Evolutionary conservation across 1,140 invertebrate species (phyloP).

Genomic region (Heliconius nattereri): DNA sequence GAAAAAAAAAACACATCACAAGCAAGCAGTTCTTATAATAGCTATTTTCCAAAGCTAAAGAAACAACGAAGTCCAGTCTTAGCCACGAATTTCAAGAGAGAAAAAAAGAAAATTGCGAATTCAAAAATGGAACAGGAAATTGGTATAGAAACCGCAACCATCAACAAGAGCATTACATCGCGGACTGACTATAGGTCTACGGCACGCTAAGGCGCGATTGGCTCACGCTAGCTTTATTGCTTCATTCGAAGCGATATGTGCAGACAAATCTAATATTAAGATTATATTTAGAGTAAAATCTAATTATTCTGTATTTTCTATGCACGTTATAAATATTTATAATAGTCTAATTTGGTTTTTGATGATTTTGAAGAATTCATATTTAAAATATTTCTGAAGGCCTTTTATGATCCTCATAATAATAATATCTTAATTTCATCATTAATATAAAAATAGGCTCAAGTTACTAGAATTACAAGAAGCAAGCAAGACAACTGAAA

Average conservation of each 20-base stretch:
- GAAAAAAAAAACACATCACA: not conserved
- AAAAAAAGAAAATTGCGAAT: conserved; percentile 17
- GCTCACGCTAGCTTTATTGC: conserved; percentile 22
- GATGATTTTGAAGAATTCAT: not conserved
- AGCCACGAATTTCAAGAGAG: not conserved
- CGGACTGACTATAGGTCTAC: conserved; percentile 10
- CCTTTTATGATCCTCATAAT: too few species aligned
- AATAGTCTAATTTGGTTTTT: not conserved
- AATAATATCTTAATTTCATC: too few species aligned
- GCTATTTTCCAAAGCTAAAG: not conserved
- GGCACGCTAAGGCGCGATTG: conserved; percentile 21
- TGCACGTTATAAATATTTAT: not conserved
- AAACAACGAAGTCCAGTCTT: not conserved
- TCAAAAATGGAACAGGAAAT: conserved; percentile 29
- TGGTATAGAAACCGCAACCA: conserved; percentile 29
- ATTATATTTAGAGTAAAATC: not conserved
- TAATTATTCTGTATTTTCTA: not conserved
- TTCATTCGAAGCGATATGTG: conserved; percentile 18
- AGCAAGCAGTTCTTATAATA: not conserved
- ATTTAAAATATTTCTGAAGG: too few species aligned
- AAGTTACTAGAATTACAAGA: too few species aligned
- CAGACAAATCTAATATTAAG: not conserved
- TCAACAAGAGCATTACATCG: conserved; percentile 17
- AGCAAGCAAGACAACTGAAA: too few species aligned
- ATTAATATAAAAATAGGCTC: too few species aligned